These are phyloP conservation scores for Lepas anatifera DNA, from an alignment of 2,888 invertebrate genomes.

Conservation along the genomic window DNA sequence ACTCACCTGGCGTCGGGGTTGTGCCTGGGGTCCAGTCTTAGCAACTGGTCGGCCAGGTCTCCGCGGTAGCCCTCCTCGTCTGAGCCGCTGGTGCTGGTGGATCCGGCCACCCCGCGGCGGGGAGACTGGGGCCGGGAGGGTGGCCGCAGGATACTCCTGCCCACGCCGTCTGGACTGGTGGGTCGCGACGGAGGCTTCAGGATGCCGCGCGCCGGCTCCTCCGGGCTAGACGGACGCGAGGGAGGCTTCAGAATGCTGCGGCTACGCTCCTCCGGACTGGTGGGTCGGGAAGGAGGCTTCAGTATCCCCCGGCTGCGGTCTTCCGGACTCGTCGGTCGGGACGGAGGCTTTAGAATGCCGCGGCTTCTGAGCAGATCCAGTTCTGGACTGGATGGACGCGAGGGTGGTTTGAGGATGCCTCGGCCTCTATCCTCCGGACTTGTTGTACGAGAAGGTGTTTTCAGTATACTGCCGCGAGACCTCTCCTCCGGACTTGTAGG, in stretches of 20 bases:
- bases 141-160: not conserved
- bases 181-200: not conserved
- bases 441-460: not conserved
- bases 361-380: too few relatives aligned
- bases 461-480: not conserved
- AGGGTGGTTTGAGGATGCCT: not conserved
- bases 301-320: not conserved
- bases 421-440: not conserved
- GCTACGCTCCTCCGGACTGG: not conserved
- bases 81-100: not conserved
- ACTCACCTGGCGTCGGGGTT: not conserved
- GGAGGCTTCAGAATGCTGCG: not conserved
- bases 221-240: not conserved
- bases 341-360: not conserved
- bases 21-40: not conserved
- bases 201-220: not conserved
- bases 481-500: not conserved
- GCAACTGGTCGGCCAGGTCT: conserved; percentile 1
- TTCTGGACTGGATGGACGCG: not conserved
- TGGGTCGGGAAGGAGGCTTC: not conserved
- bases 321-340: not conserved
- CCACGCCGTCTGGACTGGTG: not conserved
- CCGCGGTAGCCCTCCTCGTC: not conserved
- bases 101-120: not conserved
- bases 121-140: not conserved